Conservation (phyloP, 2,888 invertebrate species). For the Andrena camellia region DNA sequence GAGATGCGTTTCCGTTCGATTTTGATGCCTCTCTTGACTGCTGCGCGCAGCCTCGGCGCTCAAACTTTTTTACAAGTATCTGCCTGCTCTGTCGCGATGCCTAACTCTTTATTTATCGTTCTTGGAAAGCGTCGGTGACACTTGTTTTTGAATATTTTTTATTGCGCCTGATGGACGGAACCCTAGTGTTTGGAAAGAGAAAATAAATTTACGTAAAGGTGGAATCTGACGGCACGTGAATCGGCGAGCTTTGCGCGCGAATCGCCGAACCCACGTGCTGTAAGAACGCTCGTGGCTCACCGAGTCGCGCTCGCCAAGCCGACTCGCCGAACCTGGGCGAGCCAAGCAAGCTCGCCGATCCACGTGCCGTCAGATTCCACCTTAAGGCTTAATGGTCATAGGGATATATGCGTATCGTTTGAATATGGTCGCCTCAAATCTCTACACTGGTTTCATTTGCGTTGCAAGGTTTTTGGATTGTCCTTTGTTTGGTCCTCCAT, state of each 20-base stretch:
- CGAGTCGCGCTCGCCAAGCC: no score
- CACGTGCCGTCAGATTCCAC: no score
- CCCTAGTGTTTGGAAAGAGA: background rate
- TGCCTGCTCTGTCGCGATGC: background rate
- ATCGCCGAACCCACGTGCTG: no score
- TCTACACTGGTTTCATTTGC: no score
- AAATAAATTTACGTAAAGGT: background rate
- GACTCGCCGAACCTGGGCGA: no score
- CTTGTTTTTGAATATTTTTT: background rate
- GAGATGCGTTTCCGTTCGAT: slow-evolving; percentile 31
- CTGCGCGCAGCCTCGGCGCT: background rate
- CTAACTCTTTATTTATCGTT: slow-evolving; percentile 8
- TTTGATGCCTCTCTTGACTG: background rate
- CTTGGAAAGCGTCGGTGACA: background rate
- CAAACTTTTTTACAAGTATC: background rate
- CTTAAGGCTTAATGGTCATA: background rate
- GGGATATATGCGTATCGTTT: background rate
- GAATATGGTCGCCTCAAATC: background rate
- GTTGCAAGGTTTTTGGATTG: background rate
- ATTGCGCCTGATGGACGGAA: background rate
- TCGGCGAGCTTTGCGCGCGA: no score
- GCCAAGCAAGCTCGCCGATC: no score
- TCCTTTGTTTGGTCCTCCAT: background rate
- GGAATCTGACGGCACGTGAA: no score
- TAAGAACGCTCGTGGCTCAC: no score